phyloP scores from a whole-genome alignment of 1,140 invertebrate species.

The Drosophila repletoides region DNA sequence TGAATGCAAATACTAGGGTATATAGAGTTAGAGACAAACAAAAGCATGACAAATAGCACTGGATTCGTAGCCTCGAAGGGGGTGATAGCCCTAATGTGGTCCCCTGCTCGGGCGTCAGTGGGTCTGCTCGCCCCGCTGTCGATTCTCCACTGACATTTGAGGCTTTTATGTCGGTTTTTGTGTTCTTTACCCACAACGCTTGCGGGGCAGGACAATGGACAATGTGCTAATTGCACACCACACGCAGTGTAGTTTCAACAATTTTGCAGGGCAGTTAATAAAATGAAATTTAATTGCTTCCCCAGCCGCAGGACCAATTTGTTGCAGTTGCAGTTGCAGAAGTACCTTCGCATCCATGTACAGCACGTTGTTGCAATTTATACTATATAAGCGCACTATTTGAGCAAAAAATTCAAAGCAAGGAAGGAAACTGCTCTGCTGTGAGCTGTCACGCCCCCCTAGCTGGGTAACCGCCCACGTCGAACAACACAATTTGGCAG shows the following conservation, averaged over 20 bases:
- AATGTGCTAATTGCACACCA: slow-evolving; percentile 52
- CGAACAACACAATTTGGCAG: slow-evolving; percentile 66
- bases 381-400: slow-evolving; percentile 17
- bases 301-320: slow-evolving; percentile 59
- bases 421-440: slow-evolving; percentile 26
- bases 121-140: slow-evolving; percentile 6
- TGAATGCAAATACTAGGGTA: slow-evolving; percentile 8
- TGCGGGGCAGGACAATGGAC: slow-evolving; percentile 31
- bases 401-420: slow-evolving; percentile 20
- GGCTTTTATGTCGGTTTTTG: slow-evolving; percentile 20
- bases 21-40: too few relatives aligned
- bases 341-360: too few relatives aligned
- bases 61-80: background rate
- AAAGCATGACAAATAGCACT: slow-evolving; percentile 8
- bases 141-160: slow-evolving; percentile 24
- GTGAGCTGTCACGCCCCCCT: slow-evolving; percentile 17
- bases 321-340: slow-evolving; percentile 19
- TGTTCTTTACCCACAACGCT: background rate
- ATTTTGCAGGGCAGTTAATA: slow-evolving; percentile 51
- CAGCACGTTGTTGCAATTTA: slow-evolving; percentile 35
- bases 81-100: slow-evolving; percentile 24
- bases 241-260: slow-evolving; percentile 40
- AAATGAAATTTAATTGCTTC: slow-evolving; percentile 75
- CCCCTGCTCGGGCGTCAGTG: background rate
- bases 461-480: slow-evolving; percentile 34